These are phyloP conservation scores for Cynopterus sphinx DNA, from an alignment of 2,797 vertebrate genomes.

Conservation along the genomic window DNA sequence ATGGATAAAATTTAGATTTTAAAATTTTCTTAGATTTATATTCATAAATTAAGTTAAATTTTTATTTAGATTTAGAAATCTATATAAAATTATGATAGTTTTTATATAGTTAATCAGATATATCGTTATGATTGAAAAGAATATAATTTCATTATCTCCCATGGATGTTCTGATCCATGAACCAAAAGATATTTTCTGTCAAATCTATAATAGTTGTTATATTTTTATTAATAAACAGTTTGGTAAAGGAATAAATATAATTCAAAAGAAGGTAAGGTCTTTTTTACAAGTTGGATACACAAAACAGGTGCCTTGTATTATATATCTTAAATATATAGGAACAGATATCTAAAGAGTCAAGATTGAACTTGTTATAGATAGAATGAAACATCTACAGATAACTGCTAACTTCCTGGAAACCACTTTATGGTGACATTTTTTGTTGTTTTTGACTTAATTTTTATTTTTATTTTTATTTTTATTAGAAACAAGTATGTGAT, in stretches of 20 bases:
- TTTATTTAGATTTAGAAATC: background rate
- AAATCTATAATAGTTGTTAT: background rate
- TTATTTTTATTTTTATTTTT: background rate
- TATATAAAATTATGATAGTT: background rate
- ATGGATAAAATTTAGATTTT: background rate
- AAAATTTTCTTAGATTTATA: background rate
- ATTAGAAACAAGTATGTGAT: slow-evolving; percentile 40
- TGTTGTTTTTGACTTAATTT: background rate
- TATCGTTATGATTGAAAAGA: background rate
- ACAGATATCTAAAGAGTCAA: background rate
- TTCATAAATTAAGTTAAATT: background rate
- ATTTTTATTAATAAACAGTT: background rate
- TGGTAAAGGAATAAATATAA: background rate
- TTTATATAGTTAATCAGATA: background rate
- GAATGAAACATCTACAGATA: background rate
- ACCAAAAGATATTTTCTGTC: background rate
- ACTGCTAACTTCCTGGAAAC: background rate
- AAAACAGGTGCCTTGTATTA: background rate
- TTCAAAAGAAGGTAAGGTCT: background rate
- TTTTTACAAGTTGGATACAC: background rate
- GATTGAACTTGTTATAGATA: slow-evolving; percentile 9
- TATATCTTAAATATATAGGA: background rate
- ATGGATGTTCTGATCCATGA: background rate
- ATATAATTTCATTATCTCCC: background rate
- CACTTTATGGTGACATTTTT: background rate